These are phyloP conservation scores for Trissolcus japonicus DNA, from an alignment of 2,888 invertebrate genomes.

Conservation along the genomic window DNA sequence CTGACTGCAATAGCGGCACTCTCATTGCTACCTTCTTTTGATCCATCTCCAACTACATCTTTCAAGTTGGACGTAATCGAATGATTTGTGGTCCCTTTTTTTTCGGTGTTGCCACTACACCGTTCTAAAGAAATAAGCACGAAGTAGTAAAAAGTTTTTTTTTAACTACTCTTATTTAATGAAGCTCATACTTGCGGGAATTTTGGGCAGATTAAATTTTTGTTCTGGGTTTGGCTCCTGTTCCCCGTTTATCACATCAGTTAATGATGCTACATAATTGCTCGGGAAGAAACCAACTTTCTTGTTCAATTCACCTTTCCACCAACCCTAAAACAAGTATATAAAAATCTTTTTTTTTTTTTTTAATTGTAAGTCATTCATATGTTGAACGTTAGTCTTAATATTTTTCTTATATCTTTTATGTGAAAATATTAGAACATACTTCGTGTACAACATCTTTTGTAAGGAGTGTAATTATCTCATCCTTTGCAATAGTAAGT, in stretches of 20 bases:
- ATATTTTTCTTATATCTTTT: background rate
- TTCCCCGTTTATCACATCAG: constrained; percentile 60
- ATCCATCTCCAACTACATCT: constrained; percentile 64
- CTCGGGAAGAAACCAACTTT: constrained; percentile 96
- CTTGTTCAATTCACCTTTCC: constrained; percentile 95
- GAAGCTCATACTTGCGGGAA: constrained; percentile 67
- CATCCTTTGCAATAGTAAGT: constrained; percentile 90
- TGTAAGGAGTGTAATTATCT: constrained; percentile 90
- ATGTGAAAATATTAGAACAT: background rate
- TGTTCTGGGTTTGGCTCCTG: constrained; percentile 64
- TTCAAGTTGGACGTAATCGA: too few species aligned
- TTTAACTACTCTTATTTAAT: too few species aligned
- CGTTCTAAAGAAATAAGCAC: constrained; percentile 32
- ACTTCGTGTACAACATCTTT: constrained; percentile 91
- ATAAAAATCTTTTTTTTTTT: constrained; percentile 15
- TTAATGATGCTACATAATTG: constrained; percentile 90
- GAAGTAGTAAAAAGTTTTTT: too few species aligned
- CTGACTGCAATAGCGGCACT: constrained; percentile 64
- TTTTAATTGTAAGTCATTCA: background rate
- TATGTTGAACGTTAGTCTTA: background rate
- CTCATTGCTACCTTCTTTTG: constrained; percentile 60
- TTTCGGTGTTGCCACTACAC: constrained; percentile 60
- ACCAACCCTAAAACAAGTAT: constrained; percentile 87
- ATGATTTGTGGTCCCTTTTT: constrained; percentile 66
- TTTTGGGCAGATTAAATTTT: constrained; percentile 64